Conservation (phyloP, 2,797 vertebrate species). For the Cercopithecus diana region DNA sequence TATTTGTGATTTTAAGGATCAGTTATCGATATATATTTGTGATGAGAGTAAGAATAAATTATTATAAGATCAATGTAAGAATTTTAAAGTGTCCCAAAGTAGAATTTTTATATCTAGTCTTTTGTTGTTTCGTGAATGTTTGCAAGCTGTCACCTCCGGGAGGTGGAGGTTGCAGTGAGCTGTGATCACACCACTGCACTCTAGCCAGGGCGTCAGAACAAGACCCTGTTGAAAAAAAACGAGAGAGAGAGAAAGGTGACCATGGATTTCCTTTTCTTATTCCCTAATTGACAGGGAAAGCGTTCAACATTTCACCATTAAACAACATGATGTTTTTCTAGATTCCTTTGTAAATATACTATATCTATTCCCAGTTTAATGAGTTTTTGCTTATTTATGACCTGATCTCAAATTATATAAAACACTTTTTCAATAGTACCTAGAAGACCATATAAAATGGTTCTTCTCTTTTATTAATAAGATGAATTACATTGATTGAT, state of each 20-base stretch:
- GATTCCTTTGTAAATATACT: background rate
- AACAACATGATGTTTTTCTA: background rate
- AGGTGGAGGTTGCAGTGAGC: too few species aligned
- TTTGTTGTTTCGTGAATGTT: background rate
- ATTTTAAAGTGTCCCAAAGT: background rate
- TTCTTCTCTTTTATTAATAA: background rate
- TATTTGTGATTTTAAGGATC: conserved; percentile 1
- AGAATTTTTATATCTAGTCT: background rate
- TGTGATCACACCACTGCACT: too few species aligned
- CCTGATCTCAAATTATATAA: background rate
- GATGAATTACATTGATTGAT: background rate
- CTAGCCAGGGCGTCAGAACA: too few species aligned
- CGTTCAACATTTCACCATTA: background rate
- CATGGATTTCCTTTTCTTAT: too few species aligned
- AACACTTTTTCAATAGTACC: background rate
- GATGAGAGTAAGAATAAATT: background rate
- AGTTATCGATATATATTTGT: background rate
- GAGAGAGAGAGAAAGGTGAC: background rate
- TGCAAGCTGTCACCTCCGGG: background rate
- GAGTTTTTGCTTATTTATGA: background rate
- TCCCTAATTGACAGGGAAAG: background rate
- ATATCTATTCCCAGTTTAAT: too few species aligned
- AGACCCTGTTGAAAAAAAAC: too few species aligned
- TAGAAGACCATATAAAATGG: background rate
- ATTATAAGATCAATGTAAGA: background rate